Percentiles rank a stretch among this genome's conserved stretches.
phyloP scores from a whole-genome alignment of 2,113 vertebrate genomes.

The Falcunculus frontatus region DNA sequence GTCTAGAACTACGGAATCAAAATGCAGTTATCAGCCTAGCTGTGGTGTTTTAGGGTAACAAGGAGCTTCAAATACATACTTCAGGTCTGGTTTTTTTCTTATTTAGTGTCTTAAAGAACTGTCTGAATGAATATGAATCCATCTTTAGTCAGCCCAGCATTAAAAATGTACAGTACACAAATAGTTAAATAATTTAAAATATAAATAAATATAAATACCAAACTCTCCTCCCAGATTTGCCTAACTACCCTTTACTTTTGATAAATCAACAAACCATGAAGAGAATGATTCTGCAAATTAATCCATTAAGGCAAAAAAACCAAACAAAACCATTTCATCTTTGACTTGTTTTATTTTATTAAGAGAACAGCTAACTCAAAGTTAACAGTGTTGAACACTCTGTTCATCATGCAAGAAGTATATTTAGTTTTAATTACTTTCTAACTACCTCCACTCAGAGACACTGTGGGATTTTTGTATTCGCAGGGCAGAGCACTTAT shows the following conservation, averaged over 20 bases:
- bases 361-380: not conserved
- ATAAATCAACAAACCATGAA: not conserved
- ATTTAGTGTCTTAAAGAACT: not conserved
- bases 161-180: not conserved
- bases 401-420: slow-evolving; percentile 37
- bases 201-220: not conserved
- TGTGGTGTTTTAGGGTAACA: not conserved
- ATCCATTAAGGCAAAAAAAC: not conserved
- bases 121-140: not conserved
- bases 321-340: not conserved
- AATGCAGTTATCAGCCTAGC: not conserved
- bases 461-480: not conserved
- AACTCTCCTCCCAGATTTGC: not conserved
- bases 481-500: slow-evolving; percentile 6
- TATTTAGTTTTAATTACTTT: not conserved
- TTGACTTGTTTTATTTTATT: slow-evolving; percentile 46
- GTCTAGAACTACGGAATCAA: not conserved
- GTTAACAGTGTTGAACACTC: not conserved
- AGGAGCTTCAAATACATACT: not conserved
- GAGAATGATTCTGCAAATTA: not conserved
- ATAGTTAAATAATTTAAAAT: not conserved
- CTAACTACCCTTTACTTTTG: not conserved
- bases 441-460: slow-evolving; percentile 33
- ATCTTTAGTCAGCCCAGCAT: not conserved
- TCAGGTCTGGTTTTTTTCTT: not conserved